Percentiles rank a stretch among this genome's conserved stretches.
phyloP scores from a whole-genome alignment of 2,888 invertebrate species.

The Pinctada fucata region DNA sequence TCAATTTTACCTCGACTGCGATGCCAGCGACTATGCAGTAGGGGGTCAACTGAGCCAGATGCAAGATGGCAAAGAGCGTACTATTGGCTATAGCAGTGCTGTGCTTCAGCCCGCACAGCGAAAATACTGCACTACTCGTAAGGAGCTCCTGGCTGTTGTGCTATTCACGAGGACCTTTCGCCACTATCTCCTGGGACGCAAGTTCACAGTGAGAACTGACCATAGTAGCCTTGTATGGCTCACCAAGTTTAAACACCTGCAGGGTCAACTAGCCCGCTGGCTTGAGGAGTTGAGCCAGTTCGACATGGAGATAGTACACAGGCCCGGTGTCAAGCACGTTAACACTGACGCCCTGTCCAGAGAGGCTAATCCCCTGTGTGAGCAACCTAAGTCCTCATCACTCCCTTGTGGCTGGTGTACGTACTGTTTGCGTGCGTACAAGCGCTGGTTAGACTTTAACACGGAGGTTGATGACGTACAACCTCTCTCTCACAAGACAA shows the following conservation, averaged over 20 bases:
- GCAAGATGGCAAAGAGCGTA: conserved; percentile 27
- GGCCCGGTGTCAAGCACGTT: conserved; percentile 27
- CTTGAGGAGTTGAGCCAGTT: conserved; percentile 49
- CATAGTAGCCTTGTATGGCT: conserved; percentile 46
- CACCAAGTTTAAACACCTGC: conserved; percentile 40
- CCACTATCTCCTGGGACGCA: conserved; percentile 42
- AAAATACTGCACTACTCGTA: conserved; percentile 4
- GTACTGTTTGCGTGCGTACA: conserved; percentile 16
- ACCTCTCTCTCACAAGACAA: not conserved
- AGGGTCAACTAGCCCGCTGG: conserved; percentile 51
- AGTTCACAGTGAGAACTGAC: conserved; percentile 43
- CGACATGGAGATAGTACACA: conserved; percentile 35
- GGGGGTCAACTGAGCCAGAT: conserved; percentile 36
- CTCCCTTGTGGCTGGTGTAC: conserved; percentile 27
- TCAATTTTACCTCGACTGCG: conserved; percentile 30
- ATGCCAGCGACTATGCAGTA: conserved; percentile 25
- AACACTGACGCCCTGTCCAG: conserved; percentile 42
- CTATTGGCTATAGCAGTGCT: conserved; percentile 28
- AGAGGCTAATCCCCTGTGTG: not conserved
- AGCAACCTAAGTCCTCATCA: not conserved
- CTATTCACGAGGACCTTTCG: conserved; percentile 42
- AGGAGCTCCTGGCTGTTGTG: conserved; percentile 43
- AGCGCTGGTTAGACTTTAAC: conserved; percentile 9
- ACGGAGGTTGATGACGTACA: not conserved
- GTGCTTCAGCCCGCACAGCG: conserved; percentile 23